Base-by-base conservation (phyloP, 2,888 invertebrate species). In the Clepsis dumicolana region DNA sequence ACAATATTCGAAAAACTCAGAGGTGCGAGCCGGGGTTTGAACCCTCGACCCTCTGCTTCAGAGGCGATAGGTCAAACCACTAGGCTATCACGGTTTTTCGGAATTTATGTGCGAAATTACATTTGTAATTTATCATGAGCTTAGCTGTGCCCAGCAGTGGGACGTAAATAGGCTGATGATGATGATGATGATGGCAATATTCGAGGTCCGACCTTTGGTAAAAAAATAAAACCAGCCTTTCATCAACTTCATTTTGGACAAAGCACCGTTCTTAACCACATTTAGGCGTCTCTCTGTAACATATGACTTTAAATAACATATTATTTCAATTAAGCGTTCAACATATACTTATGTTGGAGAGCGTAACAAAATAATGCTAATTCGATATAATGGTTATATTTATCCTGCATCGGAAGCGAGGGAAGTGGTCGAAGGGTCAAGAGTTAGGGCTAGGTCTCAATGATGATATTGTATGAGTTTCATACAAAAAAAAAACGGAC, bases 321-420 rank as follows among this genome's bases (percentile, higher is more conserved):
- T 57, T 57, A 67, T 57, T 64, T 64, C 59, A 68, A 68, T 68
- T 68, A 68, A 67, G 57, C 27, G 25, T 38, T 29, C 25, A 35
- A 18, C 64, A 59, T 57, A 44, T 25, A 35, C 18, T 66, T 67
- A 44, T 25, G 35, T 18, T 24, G 50, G 52, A 61, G 63, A 68
- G 64, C 54, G 80, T 82, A 81, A 83, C 84, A 83, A 84, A n/a
- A 86, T 85, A 82, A 80, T 80, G 79, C 79, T 84, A 85, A 86
- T 86, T 84, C 78, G 73, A 73, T 78, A 74, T 81, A 80, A 84
- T 86, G 74, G 78, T 79, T 74, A 79, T 84, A 81, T 82, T 83
- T 82, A 81, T 81, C 74, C 74, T 70, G 72, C 74, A 76, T 83
- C 83, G 80, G 85, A 81, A 82, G 84, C 80, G 74, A 73, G 80